Base-by-base conservation (phyloP, 1,140 invertebrate genomes). In the Mactra quadrangularis region DNA sequence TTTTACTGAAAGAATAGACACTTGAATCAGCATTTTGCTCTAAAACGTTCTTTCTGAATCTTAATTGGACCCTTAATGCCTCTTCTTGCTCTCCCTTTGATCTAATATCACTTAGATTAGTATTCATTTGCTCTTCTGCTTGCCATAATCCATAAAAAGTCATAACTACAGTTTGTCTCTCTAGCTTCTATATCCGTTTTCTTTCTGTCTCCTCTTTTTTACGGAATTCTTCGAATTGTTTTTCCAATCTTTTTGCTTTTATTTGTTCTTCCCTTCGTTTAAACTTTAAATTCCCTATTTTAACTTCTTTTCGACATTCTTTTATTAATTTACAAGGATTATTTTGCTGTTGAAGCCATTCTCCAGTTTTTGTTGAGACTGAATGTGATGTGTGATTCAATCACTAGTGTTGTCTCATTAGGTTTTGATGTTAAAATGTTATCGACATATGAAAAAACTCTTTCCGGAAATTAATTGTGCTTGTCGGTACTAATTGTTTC, bases 51-150 rank as follows among this genome's bases (percentile, higher is more conserved):
- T 62, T 76, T 25, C 72, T 41, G 22, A 76, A 76, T 25, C 59
- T n/a, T 76, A 76, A 62, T 33, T 76, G 72, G 2, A 52, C 72
- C 31, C 62, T 60, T 47, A 76, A 45, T n/a, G 72, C 72, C 15
- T 76, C 41, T 45, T 62, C 59, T 33, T 74, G 17, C 19, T 74
- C 71, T 31, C 45, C 47, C 27, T 60, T 47, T 7, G 9, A 31
- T 4, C 62, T 50, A 38, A 76, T 41, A n/a, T n/a, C n/a, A n/a
- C n/a, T n/a, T n/a, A n/a, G n/a, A n/a, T n/a, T n/a, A n/a, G n/a
- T n/a, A n/a, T n/a, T n/a, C n/a, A n/a, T n/a, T n/a, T n/a, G n/a
- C n/a, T n/a, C n/a, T n/a, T n/a, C n/a, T n/a, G n/a, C 47, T 60
- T 31, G 72, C 53, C 57, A 76, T 0, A 76, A 25, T 7, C 72